phyloP scores from a whole-genome alignment of 2,113 vertebrate genomes.

The Phalacrocorax aristotelis region DNA sequence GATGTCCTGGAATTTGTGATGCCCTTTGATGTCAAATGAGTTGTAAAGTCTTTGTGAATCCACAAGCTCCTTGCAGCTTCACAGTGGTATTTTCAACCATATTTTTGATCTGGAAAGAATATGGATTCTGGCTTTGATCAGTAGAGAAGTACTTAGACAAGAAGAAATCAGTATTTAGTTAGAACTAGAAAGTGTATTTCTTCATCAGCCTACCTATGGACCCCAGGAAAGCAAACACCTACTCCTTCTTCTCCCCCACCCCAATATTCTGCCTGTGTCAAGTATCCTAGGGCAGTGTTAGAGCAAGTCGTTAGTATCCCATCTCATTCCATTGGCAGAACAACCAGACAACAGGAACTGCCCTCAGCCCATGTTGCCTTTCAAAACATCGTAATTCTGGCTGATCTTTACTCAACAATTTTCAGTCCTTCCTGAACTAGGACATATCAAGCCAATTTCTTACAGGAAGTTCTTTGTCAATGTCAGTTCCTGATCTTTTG shows the following conservation, averaged over 20 bases:
- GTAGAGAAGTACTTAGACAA: not conserved
- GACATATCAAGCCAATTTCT: not conserved
- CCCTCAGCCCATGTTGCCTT: not conserved
- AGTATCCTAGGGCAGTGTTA: not conserved
- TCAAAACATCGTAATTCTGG: not conserved
- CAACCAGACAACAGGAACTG: not conserved
- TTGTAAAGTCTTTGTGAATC: not conserved
- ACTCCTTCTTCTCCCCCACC: not conserved
- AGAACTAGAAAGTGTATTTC: not conserved
- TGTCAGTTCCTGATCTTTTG: not conserved
- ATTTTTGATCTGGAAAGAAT: not conserved
- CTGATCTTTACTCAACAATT: not conserved
- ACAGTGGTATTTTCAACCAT: not conserved
- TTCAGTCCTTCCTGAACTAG: not conserved
- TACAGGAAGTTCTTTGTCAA: not conserved
- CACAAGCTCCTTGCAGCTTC: not conserved
- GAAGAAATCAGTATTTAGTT: not conserved
- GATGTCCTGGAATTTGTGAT: not conserved
- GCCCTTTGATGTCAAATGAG: fast-evolving
- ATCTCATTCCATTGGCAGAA: not conserved
- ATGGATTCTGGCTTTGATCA: not conserved
- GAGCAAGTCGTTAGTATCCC: not conserved
- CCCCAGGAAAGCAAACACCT: not conserved
- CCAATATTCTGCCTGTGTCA: not conserved
- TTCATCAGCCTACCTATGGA: not conserved